Conservation (phyloP, 2,113 vertebrate genomes). For the Chloropsis hardwickii region DNA sequence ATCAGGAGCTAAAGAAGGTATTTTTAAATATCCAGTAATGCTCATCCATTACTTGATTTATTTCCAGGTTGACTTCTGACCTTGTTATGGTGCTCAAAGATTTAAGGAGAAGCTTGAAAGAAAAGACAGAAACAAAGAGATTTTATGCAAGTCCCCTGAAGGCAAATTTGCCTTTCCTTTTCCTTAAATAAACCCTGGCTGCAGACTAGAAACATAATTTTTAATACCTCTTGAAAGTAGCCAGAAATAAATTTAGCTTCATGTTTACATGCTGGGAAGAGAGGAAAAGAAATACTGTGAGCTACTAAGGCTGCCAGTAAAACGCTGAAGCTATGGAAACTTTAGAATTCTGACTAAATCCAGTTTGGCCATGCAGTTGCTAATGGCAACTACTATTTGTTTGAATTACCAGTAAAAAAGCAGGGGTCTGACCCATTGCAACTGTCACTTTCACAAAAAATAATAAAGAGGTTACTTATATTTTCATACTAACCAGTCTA, state of each 20-base stretch:
- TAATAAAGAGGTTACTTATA: neutral
- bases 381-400: neutral
- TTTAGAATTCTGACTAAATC: neutral
- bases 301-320: neutral
- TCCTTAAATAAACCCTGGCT: neutral
- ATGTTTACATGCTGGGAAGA: neutral
- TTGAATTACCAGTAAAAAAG: neutral
- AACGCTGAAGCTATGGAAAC: neutral
- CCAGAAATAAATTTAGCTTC: neutral
- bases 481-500: neutral
- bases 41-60: neutral
- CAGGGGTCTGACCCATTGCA: neutral
- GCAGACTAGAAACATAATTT: neutral
- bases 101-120: neutral
- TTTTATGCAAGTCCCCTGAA: neutral
- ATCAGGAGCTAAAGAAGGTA: neutral
- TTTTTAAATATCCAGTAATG: neutral
- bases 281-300: neutral
- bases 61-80: neutral
- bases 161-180: neutral
- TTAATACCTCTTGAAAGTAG: neutral
- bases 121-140: neutral
- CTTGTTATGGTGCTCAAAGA: neutral
- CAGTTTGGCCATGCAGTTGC: neutral
- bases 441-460: neutral